Evolutionary conservation across 35 echinoderm and acorn worm species (phyloP), one percentile per base, ranked within the genome.

Genomic region (Ptychodera flava): DNA sequence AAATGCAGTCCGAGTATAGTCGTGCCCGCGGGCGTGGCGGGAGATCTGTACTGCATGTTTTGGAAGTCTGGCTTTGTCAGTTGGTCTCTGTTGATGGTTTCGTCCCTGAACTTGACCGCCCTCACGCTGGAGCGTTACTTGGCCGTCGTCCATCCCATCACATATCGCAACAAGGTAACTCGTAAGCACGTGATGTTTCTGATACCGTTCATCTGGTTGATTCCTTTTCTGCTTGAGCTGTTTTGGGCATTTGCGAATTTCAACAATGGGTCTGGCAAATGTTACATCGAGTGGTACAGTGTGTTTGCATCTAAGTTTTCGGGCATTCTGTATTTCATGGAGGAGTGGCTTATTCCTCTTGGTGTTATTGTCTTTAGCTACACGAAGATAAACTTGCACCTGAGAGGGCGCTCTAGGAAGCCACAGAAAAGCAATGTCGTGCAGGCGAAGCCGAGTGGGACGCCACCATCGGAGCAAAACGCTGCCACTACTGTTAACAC

Each of bases 41-140:
- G 36, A 29, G 35, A 33, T 28, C 33, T 90, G 33, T 30, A 36
- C 1, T 90, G 89, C 35, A 90, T 77, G 78, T 31, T 90, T 0
- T 90, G 89, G 89, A 36, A 84, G 28, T 90, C 89, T 1, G 89
- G 85, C 30, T 90, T 85, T 36, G 36, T 90, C 31, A 75, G 76
- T 77, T 90, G 89, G 89, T 85, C 83, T 12, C 45, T 90, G 30
- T 77, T 86, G 29, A 90, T 80, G 83, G 77, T 37, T 0, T 90
- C 89, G 0, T 85, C 89, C 15, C 78, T 84, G 30, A 90, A 90
- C 52, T 77, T 90, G 30, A 34, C 45, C 0, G 30, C 85, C 35
- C 76, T 90, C 28, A 85, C 89, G 0, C 14, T 90, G n/a, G 89
- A 90, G 28, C 37, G 89, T 31, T 90, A 90, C 77, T 27, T 86